phyloP scores from a whole-genome alignment of 2,888 invertebrate genomes.

The Stenolophus ochropezus region DNA sequence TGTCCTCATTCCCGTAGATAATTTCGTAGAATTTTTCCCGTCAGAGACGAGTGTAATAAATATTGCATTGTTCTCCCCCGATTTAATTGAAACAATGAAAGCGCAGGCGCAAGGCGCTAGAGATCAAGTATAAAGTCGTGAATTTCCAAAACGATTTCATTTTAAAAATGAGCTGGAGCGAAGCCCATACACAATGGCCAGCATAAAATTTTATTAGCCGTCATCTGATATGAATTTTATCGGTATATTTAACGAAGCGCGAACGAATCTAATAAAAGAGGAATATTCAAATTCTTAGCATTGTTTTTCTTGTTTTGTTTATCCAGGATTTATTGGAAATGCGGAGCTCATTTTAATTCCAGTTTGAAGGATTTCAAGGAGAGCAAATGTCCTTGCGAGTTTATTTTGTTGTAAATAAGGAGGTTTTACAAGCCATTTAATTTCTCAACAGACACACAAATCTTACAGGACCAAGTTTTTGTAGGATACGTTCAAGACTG shows the following conservation, averaged over 20 bases:
- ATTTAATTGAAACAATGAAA: constrained; percentile 49
- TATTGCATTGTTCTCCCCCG: constrained; percentile 32
- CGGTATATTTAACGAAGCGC: constrained; percentile 51
- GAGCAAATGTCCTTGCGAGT: neutral
- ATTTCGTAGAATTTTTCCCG: neutral
- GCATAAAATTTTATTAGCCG: constrained; percentile 58
- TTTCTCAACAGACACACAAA: constrained; percentile 19
- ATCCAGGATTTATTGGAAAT: constrained; percentile 32
- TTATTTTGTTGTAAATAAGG: constrained; percentile 35
- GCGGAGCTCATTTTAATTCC: constrained; percentile 16
- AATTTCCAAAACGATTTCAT: constrained; percentile 54
- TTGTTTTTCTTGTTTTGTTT: constrained; percentile 35
- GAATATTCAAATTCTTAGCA: constrained; percentile 22
- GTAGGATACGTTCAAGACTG: no score
- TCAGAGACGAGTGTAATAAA: neutral
- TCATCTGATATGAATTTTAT: constrained; percentile 57
- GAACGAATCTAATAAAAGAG: constrained; percentile 52
- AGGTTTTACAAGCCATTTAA: constrained; percentile 46
- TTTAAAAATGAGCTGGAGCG: constrained; percentile 53
- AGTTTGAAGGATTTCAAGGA: constrained; percentile 1
- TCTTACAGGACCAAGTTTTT: neutral
- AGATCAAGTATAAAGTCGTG: constrained; percentile 57
- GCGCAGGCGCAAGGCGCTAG: neutral
- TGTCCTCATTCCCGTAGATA: neutral
- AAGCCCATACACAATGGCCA: constrained; percentile 51